phyloP scores from a whole-genome alignment of 1,140 invertebrate species.

The Caenorhabditis briggsae region DNA sequence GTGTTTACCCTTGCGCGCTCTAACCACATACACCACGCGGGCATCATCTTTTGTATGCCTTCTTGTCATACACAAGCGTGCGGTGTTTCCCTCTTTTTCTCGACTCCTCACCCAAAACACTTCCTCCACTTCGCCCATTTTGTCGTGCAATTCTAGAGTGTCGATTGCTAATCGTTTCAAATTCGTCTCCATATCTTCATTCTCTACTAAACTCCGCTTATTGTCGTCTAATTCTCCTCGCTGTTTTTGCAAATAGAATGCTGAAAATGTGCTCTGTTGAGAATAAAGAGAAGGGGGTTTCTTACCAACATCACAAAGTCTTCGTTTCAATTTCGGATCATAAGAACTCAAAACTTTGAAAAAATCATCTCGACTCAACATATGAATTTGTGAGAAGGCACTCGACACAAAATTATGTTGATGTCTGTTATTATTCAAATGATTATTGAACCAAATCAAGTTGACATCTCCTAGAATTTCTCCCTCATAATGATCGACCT shows the following conservation, averaged over 20 bases:
- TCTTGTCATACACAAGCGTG: background rate
- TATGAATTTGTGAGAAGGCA: slow-evolving; percentile 41
- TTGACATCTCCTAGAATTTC: slow-evolving; percentile 38
- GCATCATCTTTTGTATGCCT: background rate
- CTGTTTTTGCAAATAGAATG: slow-evolving; percentile 1
- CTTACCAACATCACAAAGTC: slow-evolving; percentile 36
- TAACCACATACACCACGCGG: slow-evolving; percentile 33
- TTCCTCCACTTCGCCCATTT: background rate
- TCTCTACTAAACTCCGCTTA: slow-evolving; percentile 6
- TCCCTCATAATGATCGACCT: slow-evolving; percentile 30
- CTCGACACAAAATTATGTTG: slow-evolving; percentile 29
- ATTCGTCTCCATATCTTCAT: slow-evolving; percentile 31
- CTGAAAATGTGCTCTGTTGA: background rate
- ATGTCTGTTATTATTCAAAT: slow-evolving; percentile 40
- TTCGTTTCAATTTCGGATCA: slow-evolving; percentile 27
- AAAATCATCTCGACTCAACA: slow-evolving; percentile 49
- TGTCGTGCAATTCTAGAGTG: slow-evolving; percentile 33
- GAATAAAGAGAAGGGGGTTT: background rate
- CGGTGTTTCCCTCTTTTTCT: background rate
- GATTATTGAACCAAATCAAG: slow-evolving; percentile 48
- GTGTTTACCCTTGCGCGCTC: background rate
- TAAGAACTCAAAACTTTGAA: slow-evolving; percentile 49
- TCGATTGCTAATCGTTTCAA: slow-evolving; percentile 35
- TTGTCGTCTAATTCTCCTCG: slow-evolving; percentile 42
- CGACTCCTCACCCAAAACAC: slow-evolving; percentile 9